Base-by-base conservation (phyloP, 2,888 invertebrate species). In the Synanthedon andrenaeformis region DNA sequence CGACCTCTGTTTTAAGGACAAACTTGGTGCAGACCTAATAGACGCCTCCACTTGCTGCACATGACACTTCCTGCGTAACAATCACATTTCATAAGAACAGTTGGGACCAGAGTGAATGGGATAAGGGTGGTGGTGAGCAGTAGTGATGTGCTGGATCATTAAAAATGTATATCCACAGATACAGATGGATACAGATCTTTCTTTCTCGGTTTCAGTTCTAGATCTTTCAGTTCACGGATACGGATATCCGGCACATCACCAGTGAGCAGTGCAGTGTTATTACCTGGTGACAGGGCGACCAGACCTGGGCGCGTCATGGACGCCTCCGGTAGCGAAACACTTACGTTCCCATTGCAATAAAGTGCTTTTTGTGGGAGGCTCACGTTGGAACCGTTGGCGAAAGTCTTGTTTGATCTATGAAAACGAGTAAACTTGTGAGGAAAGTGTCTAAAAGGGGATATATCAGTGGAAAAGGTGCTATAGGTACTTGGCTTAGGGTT, bases 1-100 rank as follows among this genome's bases (percentile, higher is more conserved):
- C 0, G 82, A 77, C 50, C 82, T 70, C 61, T 82, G 83, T 6
- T 83, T 70, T 56, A 84, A 60, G 3, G 83, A 83, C 60, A 84
- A 67, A 49, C 70, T 65, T 2, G 84, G 83, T 41, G 77, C 67
- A 49, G 75, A 63, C 35, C 64, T 63, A 42, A 82, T 58, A 0
- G 82, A 83, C 48, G 76, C 77, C 41, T 71, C 72, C 51, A 83
- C 83, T 50, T 71, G 76, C 5, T 74, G 71, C 52, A 77, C 66
- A 55, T 72, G 75, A 54, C 64, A 67, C 53, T 59, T 59, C 52
- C 74, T 62, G 51, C 17, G 5, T 13, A 45, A 35, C 8, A 19
- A 3, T 3, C 12, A 48, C 12, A 4, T 11, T 10, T 41, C 42
- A 45, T 19, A 5, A 45, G 14, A 48, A 11, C n/a, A 23, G 35